Base-by-base conservation (phyloP, 2,888 invertebrate genomes). In the Folsomia manolachei region DNA sequence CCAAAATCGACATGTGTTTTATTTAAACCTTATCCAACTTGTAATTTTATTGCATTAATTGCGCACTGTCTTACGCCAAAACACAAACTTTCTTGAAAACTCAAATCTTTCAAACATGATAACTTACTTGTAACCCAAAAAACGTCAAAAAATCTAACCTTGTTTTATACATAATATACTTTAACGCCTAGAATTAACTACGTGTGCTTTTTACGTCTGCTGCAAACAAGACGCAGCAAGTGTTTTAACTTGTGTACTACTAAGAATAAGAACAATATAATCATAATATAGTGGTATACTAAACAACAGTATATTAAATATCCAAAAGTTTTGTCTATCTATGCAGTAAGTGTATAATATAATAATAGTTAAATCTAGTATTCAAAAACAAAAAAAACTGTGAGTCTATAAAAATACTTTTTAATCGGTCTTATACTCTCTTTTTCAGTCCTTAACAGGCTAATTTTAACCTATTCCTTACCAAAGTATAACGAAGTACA, bases 381-480 rank as follows among this genome's bases (percentile, higher is more conserved):
- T 56, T 21, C 11, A 56, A 56, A 51, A 51, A 51, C 51, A 51
- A 51, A 9, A 67, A 67, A 67, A 67, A 60, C 1, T 66, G 65
- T 66, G 23, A 19, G 19, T 67, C 11, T 67, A 67, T 67, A 67
- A 67, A 67, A 67, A 67, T 67, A 67, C 67, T 67, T 67, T 67
- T 67, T 52, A 67, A 67, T 67, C 67, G 25, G 67, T 67, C 67
- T 67, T 67, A 67, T 67, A 60, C 67, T 67, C 67, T 67, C 67
- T 25, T 53, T 52, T 21, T 53, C 67, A 67, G 67, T 67, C 27
- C 67, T 67, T 56, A 67, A 39, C 21, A 56, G 66, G 53, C 23
- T 23, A 62, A 19, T 7, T 21, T 4, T 62, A 62, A 56, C 56
- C 56, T 56, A 56, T 19, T 56, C 56, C 56, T 56, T 56, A 56